Evolutionary conservation across 2,113 vertebrate species (phyloP), one percentile per base, ranked within the genome.

Genomic region (Oostethus manadensis): DNA sequence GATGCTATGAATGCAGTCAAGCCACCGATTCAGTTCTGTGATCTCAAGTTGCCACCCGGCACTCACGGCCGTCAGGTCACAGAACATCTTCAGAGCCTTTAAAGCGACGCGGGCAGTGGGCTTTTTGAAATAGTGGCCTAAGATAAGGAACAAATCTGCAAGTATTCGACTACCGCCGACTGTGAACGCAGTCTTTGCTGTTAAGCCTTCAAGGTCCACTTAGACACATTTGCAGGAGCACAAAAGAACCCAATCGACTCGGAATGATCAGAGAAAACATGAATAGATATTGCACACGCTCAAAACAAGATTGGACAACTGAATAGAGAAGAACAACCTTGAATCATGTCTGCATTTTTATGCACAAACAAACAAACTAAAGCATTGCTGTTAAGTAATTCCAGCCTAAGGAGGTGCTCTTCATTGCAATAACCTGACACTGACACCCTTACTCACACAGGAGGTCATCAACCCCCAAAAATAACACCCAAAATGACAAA

Each of bases 261-360:
- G 5, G 23, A 26, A 26, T 26, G 2, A 26, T 26, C 5, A 26
- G 23, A 2, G 40, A 21, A 38, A 64, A 43, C 40, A 22, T 47
- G 42, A 68, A 59, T 60, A 60, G 59, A 61, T 70, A 29, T 42
- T 7, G n/a, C 14, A 13, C 29, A 54, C 5, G 9, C 9, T 22
- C 26, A 21, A 53, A 9, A 38, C 51, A 54, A 54, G 17, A 10
- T 18, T 20, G 20, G 23, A 53, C n/a, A 4, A 10, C 8, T 3
- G 35, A 2, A 38, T 5, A 10, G 49, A 51, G 23, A 14, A 15
- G 22, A 16, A 33, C 33, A 26, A 40, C 22, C 18, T 26, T 16
- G 51, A 17, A 53, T 53, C 10, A n/a, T n/a, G 26, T 33, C 23
- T 22, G 23, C 2, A 26, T 26, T 26, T 2, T 26, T 26, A 3